These are phyloP conservation scores for Cryptoprocta ferox DNA, from an alignment of 2,797 vertebrate genomes.

Conservation along the genomic window DNA sequence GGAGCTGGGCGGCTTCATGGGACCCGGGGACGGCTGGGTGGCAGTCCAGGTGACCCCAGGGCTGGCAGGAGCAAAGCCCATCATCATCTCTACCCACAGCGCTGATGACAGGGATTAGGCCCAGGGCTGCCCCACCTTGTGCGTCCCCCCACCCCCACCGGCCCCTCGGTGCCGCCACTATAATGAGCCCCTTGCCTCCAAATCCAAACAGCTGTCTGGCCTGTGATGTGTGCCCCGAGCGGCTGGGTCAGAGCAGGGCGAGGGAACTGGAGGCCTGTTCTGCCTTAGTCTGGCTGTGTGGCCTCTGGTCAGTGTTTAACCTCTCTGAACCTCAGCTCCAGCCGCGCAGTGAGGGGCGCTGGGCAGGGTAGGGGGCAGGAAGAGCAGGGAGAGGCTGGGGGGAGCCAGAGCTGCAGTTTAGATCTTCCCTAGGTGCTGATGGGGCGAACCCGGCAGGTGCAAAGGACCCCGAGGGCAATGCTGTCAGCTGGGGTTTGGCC, in stretches of 20 bases:
- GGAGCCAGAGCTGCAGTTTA: not conserved
- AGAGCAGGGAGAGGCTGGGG: not conserved
- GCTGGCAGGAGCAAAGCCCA: not conserved
- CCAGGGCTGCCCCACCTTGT: not conserved
- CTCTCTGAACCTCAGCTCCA: not conserved
- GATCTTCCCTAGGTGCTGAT: not conserved
- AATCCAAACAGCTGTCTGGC: conserved; percentile 77
- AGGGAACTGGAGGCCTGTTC: not conserved
- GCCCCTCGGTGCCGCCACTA: conserved; percentile 56
- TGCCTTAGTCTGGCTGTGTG: not conserved
- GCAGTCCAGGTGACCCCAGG: conserved; percentile 3
- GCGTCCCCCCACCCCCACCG: not conserved
- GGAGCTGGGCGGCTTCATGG: not conserved
- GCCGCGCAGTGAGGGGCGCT: not conserved
- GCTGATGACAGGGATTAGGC: conserved; percentile 69
- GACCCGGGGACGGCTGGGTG: accelerated
- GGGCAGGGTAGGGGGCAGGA: not conserved
- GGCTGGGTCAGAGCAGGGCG: not conserved
- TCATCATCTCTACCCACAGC: conserved; percentile 52
- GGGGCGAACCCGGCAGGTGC: not conserved
- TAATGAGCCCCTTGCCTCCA: conserved; percentile 73
- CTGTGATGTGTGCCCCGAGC: not conserved
- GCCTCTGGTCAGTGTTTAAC: not conserved
- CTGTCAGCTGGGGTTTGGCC: accelerated
- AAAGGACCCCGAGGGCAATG: accelerated